Evolutionary conservation across 2,113 vertebrate genomes (phyloP).

Genomic region (Xiphorhynchus elegans): DNA sequence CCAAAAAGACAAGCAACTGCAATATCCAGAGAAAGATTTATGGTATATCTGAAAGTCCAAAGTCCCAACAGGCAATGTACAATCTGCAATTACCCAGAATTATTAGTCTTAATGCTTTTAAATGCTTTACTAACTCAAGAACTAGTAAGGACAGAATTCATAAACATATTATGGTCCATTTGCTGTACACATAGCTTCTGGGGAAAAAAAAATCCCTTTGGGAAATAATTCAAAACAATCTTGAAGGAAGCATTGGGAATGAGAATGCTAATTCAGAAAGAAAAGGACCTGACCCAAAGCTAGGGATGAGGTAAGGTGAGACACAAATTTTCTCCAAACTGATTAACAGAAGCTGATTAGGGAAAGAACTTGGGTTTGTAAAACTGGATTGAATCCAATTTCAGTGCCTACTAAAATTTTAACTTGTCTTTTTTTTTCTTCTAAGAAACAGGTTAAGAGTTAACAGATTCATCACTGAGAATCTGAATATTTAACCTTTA

Average conservation of each 20-base stretch:
- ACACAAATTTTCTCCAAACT: neutral
- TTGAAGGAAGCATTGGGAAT: neutral
- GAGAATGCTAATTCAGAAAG: neutral
- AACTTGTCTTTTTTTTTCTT: neutral
- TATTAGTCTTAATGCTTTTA: conserved; percentile 64
- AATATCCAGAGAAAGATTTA: neutral
- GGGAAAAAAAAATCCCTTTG: neutral
- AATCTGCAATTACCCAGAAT: conserved; percentile 38
- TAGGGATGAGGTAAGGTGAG: neutral
- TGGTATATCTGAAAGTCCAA: conserved; percentile 26
- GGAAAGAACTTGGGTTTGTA: neutral
- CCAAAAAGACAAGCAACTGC: conserved; percentile 26
- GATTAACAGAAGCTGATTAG: neutral
- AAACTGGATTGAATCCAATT: neutral
- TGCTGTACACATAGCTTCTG: neutral
- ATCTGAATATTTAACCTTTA: neutral
- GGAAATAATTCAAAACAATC: conserved; percentile 21
- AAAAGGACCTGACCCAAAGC: neutral
- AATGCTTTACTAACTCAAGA: conserved; percentile 40
- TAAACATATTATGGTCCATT: conserved; percentile 64
- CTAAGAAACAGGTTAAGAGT: neutral
- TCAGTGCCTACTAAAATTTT: neutral
- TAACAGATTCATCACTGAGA: neutral
- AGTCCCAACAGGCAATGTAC: neutral
- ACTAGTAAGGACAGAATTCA: conserved; percentile 17